Conservation (phyloP, 2,888 invertebrate species). For the Linnaemya tessellans region DNA sequence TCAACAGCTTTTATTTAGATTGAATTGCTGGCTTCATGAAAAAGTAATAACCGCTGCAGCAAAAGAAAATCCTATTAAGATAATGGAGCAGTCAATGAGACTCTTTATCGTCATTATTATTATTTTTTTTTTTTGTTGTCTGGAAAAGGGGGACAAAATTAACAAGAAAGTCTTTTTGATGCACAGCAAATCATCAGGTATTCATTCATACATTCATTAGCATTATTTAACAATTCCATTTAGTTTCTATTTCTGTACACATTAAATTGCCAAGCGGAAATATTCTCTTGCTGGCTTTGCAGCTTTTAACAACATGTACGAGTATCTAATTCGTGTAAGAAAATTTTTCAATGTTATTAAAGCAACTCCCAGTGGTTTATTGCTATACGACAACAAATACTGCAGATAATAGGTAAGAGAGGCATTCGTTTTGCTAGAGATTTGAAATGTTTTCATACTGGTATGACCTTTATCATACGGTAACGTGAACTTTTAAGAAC, state of each 20-base stretch:
- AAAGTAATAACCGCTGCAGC: background rate
- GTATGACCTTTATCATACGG: too few relatives aligned
- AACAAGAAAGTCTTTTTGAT: background rate
- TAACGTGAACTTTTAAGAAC: too few relatives aligned
- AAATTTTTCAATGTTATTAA: too few relatives aligned
- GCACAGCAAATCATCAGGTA: background rate
- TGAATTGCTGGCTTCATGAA: constrained; percentile 15
- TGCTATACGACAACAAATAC: too few relatives aligned
- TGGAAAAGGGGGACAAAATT: background rate
- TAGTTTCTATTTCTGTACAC: background rate
- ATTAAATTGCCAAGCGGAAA: background rate
- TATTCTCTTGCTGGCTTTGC: background rate
- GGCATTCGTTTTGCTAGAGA: too few relatives aligned
- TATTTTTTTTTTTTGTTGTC: too few relatives aligned
- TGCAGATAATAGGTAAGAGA: too few relatives aligned
- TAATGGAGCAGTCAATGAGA: constrained; percentile 56
- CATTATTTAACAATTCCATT: constrained; percentile 16
- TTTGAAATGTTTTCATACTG: too few relatives aligned
- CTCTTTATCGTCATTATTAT: constrained; percentile 41
- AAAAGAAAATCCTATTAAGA: constrained; percentile 46
- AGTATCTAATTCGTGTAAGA: too few relatives aligned
- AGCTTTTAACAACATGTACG: background rate
- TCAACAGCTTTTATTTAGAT: constrained; percentile 40
- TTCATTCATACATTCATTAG: too few relatives aligned
- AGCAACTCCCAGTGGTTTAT: too few relatives aligned